Evolutionary conservation across 2,113 vertebrate genomes (phyloP).

Genomic region (Campylorhamphus procurvoides): DNA sequence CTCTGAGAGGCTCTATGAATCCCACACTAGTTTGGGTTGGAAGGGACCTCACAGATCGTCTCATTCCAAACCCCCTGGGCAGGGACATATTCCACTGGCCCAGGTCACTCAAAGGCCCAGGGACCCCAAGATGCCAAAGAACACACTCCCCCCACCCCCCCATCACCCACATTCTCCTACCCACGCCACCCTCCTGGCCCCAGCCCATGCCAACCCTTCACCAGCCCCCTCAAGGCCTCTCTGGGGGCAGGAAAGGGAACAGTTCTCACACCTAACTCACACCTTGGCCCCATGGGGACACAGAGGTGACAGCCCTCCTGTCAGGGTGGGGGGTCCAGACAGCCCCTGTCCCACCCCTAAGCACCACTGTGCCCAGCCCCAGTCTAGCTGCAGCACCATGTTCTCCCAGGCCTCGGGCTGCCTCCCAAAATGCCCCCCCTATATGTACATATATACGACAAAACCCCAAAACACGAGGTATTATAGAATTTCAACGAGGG

Average conservation of each 20-base stretch:
- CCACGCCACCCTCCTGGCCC: background rate
- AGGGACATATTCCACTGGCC: background rate
- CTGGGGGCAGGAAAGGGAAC: background rate
- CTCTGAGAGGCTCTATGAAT: background rate
- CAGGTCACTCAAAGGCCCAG: background rate
- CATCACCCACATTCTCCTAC: background rate
- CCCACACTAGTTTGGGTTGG: background rate
- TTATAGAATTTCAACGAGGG: constrained; percentile 65
- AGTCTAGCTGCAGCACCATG: background rate
- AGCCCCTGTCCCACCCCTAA: background rate
- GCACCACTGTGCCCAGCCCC: background rate
- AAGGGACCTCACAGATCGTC: background rate
- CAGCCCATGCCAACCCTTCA: background rate
- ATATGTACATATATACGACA: constrained; percentile 59
- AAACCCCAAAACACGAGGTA: constrained; percentile 75
- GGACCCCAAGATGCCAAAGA: background rate
- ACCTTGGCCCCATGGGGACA: background rate
- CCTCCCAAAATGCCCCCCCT: constrained; percentile 3
- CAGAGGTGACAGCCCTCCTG: background rate
- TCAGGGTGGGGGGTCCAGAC: background rate
- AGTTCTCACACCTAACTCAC: background rate
- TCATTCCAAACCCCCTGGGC: background rate
- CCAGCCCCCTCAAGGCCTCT: background rate
- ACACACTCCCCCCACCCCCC: background rate
- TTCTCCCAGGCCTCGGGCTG: background rate